Evolutionary conservation across 2,797 vertebrate genomes (phyloP), one percentile per base, ranked within the genome.

Genomic region (Bradypodion pumilum): DNA sequence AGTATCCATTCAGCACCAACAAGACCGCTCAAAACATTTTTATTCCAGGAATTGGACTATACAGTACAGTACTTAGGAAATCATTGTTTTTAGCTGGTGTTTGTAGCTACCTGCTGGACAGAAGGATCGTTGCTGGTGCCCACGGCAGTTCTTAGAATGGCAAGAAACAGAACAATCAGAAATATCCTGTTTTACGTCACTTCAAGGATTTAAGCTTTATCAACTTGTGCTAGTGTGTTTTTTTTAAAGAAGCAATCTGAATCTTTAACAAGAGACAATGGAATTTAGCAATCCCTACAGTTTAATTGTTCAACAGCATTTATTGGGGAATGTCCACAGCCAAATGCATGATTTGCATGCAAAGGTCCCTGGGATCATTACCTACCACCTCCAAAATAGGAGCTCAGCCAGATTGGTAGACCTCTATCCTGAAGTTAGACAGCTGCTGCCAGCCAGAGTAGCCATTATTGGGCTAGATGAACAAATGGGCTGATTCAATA

Each of bases 71-170:
- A 84, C 85, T 40, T 49, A 74, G 84, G 79, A 78, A 1, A 12
- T 91, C 87, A 89, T 85, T 75, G 69, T 63, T 68, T 9, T 0
- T 16, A 46, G 66, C 35, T 78, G 65, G 68, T 73, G 84, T 15
- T 85, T 77, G 79, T 59, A 88, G 89, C 87, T 94, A 90, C 86
- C 60, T 1, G 78, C 29, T 63, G 59, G 87, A 88, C 44, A 85
- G 90, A 89, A 66, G 79, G 91, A 85, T 76, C 85, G 93, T 86
- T 90, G 92, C 94, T 94, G 95, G 94, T 94, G 92, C 60, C 1
- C 81, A 72, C 73, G 15, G 91, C 92, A 89, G 88, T 87, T 89
- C 94, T 76, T 89, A 62, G 42, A 80, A 82, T 91, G 78, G 86
- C 89, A 88, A 89, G 89, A 86, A 92, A 76, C 82, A 72, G 88